Conservation (phyloP, 1,140 invertebrate species). For the Solen grandis region DNA sequence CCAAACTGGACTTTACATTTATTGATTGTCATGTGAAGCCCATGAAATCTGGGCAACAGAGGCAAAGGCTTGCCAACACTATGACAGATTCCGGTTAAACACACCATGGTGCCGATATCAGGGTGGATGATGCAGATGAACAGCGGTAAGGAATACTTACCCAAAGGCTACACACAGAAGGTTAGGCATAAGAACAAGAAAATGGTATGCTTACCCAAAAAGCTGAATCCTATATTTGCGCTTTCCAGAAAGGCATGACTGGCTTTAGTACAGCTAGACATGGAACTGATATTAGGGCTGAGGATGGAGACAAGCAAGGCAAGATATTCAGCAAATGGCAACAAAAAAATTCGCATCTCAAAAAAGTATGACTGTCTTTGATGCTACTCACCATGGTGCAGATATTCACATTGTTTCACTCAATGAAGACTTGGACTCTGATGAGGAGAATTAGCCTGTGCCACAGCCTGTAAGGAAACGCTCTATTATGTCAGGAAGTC, state of each 20-base stretch:
- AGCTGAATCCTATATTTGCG: slow-evolving; percentile 92
- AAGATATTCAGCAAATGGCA: slow-evolving; percentile 91
- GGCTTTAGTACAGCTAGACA: slow-evolving; percentile 86
- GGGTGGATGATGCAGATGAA: slow-evolving; percentile 64
- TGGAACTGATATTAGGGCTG: slow-evolving; percentile 42
- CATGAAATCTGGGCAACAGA: too few relatives aligned
- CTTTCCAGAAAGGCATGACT: slow-evolving; percentile 86
- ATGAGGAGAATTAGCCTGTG: slow-evolving; percentile 46
- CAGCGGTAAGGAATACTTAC: slow-evolving; percentile 91
- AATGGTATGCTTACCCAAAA: slow-evolving; percentile 93
- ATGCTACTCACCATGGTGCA: slow-evolving; percentile 61
- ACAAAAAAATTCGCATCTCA: slow-evolving; percentile 87
- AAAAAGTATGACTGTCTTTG: slow-evolving; percentile 80
- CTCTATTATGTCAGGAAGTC: not conserved
- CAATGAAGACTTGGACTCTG: slow-evolving; percentile 37
- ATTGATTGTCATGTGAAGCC: too few relatives aligned
- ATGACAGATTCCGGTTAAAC: slow-evolving; percentile 85
- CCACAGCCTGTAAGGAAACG: slow-evolving; percentile 42
- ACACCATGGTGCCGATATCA: slow-evolving; percentile 73
- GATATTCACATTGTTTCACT: slow-evolving; percentile 79
- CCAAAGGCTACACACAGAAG: slow-evolving; percentile 94
- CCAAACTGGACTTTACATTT: too few relatives aligned
- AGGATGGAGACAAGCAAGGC: slow-evolving; percentile 75
- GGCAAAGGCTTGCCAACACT: slow-evolving; percentile 93
- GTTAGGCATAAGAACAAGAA: slow-evolving; percentile 83